Evolutionary conservation across 2,113 vertebrate genomes (phyloP).

Genomic region (Amia ocellicauda): DNA sequence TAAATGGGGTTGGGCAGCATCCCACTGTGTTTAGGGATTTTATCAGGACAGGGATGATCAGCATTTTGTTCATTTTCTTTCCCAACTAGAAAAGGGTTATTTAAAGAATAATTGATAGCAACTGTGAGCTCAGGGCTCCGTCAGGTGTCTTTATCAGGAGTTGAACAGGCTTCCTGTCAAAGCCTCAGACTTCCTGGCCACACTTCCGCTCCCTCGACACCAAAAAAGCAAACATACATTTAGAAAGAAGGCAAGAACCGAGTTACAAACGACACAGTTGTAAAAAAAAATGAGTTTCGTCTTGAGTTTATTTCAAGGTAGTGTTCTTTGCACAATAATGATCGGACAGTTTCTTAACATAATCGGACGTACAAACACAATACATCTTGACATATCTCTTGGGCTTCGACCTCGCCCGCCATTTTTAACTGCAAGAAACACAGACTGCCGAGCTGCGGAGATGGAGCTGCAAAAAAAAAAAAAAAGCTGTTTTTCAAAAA

Average conservation of each 20-base stretch:
- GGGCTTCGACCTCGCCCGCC: slow-evolving; percentile 17
- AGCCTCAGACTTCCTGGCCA: slow-evolving; percentile 73
- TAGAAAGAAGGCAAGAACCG: slow-evolving; percentile 34
- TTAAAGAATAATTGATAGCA: slow-evolving; percentile 66
- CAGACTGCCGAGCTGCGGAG: neutral
- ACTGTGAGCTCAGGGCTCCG: slow-evolving; percentile 52
- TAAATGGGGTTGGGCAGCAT: no score
- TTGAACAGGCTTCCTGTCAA: slow-evolving; percentile 69
- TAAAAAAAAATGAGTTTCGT: neutral
- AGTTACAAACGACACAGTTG: no score
- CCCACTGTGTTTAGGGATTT: neutral
- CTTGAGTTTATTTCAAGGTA: neutral
- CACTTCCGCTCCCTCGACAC: slow-evolving; percentile 58
- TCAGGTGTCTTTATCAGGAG: slow-evolving; percentile 76
- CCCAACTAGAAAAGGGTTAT: slow-evolving; percentile 43
- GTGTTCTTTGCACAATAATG: neutral
- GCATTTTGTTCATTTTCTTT: slow-evolving; percentile 15
- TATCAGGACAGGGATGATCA: neutral
- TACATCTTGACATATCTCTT: no score
- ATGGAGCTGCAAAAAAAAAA: slow-evolving; percentile 35
- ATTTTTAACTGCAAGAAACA: neutral
- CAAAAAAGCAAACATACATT: slow-evolving; percentile 38
- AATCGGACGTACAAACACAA: no score
- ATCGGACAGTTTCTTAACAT: neutral
- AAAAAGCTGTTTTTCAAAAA: slow-evolving; percentile 62